phyloP scores from a whole-genome alignment of 2,888 invertebrate genomes.

The Barypeithes pellucidus region DNA sequence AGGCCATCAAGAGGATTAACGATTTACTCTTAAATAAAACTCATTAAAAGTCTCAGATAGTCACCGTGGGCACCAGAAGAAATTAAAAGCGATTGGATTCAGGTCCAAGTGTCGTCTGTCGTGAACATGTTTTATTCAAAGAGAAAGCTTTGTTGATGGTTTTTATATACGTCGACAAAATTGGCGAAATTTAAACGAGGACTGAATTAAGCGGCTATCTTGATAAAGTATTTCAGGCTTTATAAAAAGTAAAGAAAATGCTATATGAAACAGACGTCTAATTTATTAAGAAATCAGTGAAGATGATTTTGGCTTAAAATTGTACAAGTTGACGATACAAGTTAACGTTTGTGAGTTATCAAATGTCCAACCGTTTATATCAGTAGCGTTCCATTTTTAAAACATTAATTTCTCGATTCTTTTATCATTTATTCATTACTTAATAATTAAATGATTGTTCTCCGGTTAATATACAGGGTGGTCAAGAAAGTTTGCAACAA shows the following conservation, averaged over 20 bases:
- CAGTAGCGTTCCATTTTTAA: too few species aligned
- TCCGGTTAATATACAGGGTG: too few species aligned
- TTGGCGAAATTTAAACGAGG: not conserved
- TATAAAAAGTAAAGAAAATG: not conserved
- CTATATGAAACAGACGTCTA: too few species aligned
- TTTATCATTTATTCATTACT: too few species aligned
- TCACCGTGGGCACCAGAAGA: not conserved
- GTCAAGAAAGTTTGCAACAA: too few species aligned
- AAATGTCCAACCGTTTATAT: too few species aligned
- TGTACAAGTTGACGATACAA: too few species aligned
- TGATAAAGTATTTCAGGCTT: not conserved
- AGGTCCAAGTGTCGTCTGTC: not conserved
- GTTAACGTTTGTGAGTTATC: too few species aligned
- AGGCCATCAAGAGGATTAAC: not conserved
- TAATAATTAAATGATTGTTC: too few species aligned
- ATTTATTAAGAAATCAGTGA: too few species aligned
- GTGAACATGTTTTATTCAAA: conserved; percentile 6
- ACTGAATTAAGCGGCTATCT: not conserved
- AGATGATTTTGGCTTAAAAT: too few species aligned
- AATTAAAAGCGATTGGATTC: not conserved
- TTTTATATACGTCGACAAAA: not conserved
- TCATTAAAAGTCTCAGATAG: not conserved
- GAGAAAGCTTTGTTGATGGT: not conserved
- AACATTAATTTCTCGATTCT: too few species aligned
- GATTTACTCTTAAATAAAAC: not conserved